phyloP scores from a whole-genome alignment of 2,113 vertebrate species.

The Kryptolebias marmoratus region DNA sequence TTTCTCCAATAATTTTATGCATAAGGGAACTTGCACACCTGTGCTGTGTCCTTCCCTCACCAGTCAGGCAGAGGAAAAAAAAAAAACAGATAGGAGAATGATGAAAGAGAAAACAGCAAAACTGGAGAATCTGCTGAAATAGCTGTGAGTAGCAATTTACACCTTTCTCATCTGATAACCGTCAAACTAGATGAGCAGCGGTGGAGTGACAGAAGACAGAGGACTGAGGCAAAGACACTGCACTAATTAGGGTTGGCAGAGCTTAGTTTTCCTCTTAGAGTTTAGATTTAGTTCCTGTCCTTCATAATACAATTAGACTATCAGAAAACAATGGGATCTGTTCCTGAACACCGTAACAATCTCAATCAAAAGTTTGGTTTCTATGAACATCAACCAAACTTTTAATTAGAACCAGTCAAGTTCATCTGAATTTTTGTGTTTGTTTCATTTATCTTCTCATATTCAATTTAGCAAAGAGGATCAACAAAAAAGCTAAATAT shows the following conservation, averaged over 20 bases:
- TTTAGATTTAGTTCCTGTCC: conserved; percentile 19
- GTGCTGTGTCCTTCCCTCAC: conserved; percentile 16
- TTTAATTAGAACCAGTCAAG: not conserved
- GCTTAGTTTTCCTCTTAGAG: conserved; percentile 36
- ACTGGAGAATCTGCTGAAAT: conserved; percentile 55
- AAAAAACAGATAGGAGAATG: conserved; percentile 33
- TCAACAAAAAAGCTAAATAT: conserved; percentile 6
- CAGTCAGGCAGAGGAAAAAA: conserved; percentile 20
- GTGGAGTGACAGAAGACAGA: conserved; percentile 35
- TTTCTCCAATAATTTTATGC: conserved; percentile 32
- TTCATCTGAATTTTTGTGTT: not conserved
- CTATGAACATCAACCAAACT: not conserved
- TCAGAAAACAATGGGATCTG: not conserved
- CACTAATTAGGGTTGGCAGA: conserved; percentile 57
- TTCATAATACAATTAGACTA: conserved; percentile 14
- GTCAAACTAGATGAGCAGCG: conserved; percentile 50
- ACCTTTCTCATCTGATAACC: conserved; percentile 71
- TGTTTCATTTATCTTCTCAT: not conserved
- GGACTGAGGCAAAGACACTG: conserved; percentile 33
- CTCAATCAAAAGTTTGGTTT: not conserved
- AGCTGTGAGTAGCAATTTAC: conserved; percentile 68
- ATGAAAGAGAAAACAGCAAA: conserved; percentile 44
- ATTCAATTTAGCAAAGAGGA: conserved; percentile 24
- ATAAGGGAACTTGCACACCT: conserved; percentile 24
- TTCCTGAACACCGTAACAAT: not conserved